Evolutionary conservation across 2,797 vertebrate species (phyloP), one percentile per base, ranked within the genome.

Genomic region (Channa striata): DNA sequence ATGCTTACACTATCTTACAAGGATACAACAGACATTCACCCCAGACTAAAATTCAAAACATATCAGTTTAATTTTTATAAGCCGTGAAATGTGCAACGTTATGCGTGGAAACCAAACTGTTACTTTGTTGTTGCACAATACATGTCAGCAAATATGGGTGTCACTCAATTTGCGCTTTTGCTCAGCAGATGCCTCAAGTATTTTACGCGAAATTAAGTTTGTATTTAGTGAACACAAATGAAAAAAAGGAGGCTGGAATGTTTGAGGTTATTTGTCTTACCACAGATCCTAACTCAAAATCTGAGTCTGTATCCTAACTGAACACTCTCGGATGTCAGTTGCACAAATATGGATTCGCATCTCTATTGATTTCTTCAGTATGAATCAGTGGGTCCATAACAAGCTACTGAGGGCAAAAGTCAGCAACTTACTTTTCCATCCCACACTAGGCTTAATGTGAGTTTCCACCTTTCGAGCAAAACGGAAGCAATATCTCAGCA

Each of bases 231-330:
- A 9, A 37, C 11, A 9, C 36, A 37, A 64, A 52, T 64, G 39
- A 40, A 11, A 56, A 44, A 58, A 61, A 12, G 21, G 25, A 68
- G 37, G 52, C 43, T 86, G 90, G 91, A 93, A 92, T 91, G 89
- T 88, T 80, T 64, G 23, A 59, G 42, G 75, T 72, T 11, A 37
- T 71, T 59, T 53, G 11, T 72, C 21, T 62, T 64, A 17, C 2
- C 48, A 19, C 44, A 23, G 36, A 37, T 37, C 36, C 2, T 76
- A 54, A 30, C 42, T 40, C 61, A 49, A 58, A 75, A 36, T 71
- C 56, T 37, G 20, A 43, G 5, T 59, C 6, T 62, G 16, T 16
- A 50, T 46, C 9, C 21, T 19, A n/a, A 42, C 17, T 42, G 11
- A 51, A 47, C 23, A 52, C 21, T 47, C 6, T 43, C 13, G 3